Evolutionary conservation across 1,140 invertebrate genomes (phyloP).

Genomic region (Oryctes rhinoceros): DNA sequence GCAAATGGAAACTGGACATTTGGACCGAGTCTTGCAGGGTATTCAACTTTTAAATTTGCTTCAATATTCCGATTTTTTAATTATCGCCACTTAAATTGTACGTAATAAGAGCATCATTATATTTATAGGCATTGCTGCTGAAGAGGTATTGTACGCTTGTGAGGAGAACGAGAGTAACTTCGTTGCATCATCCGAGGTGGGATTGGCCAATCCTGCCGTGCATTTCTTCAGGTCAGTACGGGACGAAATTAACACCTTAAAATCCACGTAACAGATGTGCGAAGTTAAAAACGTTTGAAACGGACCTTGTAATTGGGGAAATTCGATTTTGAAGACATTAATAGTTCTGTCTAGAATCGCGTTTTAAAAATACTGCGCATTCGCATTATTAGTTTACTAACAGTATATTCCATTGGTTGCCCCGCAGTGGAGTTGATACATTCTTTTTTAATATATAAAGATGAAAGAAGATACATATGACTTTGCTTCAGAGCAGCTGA

Average conservation of each 20-base stretch:
- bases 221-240: slow-evolving; percentile 82
- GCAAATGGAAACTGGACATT: slow-evolving; percentile 99
- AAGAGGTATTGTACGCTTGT: slow-evolving; percentile 95
- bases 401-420: no score
- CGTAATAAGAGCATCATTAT: background rate
- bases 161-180: slow-evolving; percentile 79
- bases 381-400: no score
- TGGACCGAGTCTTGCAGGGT: slow-evolving; percentile 95
- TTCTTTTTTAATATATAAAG: no score
- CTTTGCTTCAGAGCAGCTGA: no score
- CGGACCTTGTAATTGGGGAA: no score
- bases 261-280: background rate
- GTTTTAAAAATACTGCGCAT: no score
- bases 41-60: background rate
- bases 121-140: slow-evolving; percentile 84
- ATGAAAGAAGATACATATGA: no score
- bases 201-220: slow-evolving; percentile 90
- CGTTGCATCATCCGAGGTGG: slow-evolving; percentile 71
- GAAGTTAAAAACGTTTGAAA: background rate
- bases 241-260: background rate
- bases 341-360: no score
- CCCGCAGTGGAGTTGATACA: no score
- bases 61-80: background rate
- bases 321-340: no score
- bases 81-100: background rate